These are phyloP conservation scores for Anadara kagoshimensis DNA, from an alignment of 1,140 invertebrate species.

Conservation along the genomic window DNA sequence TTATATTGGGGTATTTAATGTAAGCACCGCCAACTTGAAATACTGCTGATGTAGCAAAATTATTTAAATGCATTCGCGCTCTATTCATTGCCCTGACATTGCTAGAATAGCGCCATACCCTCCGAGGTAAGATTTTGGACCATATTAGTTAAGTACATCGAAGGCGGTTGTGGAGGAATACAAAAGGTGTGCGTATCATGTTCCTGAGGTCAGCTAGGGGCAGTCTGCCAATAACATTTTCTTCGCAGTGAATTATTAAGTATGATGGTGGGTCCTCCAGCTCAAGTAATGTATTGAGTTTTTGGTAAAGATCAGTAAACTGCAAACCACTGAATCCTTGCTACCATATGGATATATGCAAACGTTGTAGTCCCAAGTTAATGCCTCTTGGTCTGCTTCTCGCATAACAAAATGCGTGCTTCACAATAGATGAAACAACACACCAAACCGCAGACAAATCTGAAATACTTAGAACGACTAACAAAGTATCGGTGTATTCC, in stretches of 20 bases:
- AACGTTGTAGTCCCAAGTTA: neutral
- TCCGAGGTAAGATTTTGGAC: conserved; percentile 13
- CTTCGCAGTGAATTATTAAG: conserved; percentile 5
- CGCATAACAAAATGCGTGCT: neutral
- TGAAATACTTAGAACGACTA: too few relatives aligned
- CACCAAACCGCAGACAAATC: neutral
- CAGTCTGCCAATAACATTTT: neutral
- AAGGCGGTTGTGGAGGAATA: neutral
- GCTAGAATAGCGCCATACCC: neutral
- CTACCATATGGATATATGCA: neutral
- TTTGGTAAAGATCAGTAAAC: neutral
- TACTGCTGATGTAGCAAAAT: neutral
- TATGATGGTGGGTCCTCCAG: neutral
- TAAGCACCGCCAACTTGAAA: neutral
- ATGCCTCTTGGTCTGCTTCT: neutral
- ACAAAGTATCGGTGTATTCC: too few relatives aligned
- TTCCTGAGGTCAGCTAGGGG: neutral
- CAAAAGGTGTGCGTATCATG: neutral
- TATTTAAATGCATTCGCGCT: conserved; percentile 5
- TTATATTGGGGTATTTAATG: conserved; percentile 11
- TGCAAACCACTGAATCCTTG: neutral
- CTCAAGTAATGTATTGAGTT: neutral
- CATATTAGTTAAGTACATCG: neutral
- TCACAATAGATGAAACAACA: conserved; percentile 6
- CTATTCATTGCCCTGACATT: neutral